Evolutionary conservation across 2,888 invertebrate genomes (phyloP).

Genomic region (Drosophila phalerata): DNA sequence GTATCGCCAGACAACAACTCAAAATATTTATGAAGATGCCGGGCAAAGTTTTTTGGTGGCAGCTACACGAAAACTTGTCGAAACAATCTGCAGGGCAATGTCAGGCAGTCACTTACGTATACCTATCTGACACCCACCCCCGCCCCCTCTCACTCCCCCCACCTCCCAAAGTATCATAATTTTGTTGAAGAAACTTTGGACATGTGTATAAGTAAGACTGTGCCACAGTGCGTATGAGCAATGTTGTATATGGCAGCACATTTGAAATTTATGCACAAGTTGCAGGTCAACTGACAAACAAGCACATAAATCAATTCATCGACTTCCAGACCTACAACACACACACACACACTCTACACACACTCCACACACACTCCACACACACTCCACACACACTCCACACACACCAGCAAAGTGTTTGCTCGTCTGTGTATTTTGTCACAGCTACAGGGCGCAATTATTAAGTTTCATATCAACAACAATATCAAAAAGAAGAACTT

Average conservation of each 20-base stretch:
- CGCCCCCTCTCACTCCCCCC: not conserved
- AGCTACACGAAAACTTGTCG: conserved; percentile 71
- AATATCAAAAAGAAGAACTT: conserved; percentile 34
- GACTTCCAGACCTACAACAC: conserved; percentile 39
- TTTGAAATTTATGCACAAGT: conserved; percentile 75
- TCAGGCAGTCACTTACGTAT: conserved; percentile 30
- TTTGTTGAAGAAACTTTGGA: conserved; percentile 41
- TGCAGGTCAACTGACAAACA: conserved; percentile 75
- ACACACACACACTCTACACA: conserved; percentile 1
- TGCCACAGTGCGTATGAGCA: conserved; percentile 42
- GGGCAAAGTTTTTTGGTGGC: conserved; percentile 62
- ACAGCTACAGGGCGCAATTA: conserved; percentile 64
- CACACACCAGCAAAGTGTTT: not conserved
- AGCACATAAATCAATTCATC: conserved; percentile 77
- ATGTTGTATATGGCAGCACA: conserved; percentile 36
- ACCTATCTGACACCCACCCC: not conserved
- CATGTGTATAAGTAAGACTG: conserved; percentile 51
- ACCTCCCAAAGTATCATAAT: conserved; percentile 6
- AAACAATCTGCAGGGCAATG: conserved; percentile 67
- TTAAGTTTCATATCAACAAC: conserved; percentile 51
- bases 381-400: not conserved
- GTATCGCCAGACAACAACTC: conserved; percentile 63
- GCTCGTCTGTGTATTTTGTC: conserved; percentile 30
- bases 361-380: conserved; percentile 5
- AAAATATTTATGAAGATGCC: conserved; percentile 75